Conservation (phyloP, 37 sponge, comb jelly and placozoan species). For the Agelas oroides region DNA sequence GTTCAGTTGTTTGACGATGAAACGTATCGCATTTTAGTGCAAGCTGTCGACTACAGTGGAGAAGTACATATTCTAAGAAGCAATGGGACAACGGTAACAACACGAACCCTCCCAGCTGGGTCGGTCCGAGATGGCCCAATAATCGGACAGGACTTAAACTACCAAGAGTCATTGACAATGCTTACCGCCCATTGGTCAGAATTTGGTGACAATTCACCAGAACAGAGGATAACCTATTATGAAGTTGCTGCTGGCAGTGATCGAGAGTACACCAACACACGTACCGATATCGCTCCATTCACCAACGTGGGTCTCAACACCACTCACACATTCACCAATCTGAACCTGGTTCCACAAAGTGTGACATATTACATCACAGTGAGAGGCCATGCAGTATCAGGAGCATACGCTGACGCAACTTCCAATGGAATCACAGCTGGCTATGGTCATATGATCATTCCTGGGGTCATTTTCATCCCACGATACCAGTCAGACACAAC, state of each 20-base stretch:
- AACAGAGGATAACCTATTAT: conserved; percentile 74
- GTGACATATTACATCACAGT: conserved; percentile 84
- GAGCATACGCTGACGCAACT: conserved; percentile 64
- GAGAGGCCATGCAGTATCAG: conserved; percentile 76
- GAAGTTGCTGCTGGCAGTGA: conserved; percentile 80
- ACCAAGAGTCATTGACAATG: conserved; percentile 59
- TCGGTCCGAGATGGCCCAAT: conserved; percentile 76
- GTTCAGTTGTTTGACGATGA: conserved; percentile 63
- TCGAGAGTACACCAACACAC: conserved; percentile 62
- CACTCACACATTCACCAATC: conserved; percentile 46
- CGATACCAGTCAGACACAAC: conserved; percentile 59
- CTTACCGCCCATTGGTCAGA: conserved; percentile 68
- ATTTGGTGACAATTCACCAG: conserved; percentile 74
- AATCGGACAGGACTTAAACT: conserved; percentile 69
- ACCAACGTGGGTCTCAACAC: conserved; percentile 60
- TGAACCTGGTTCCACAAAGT: conserved; percentile 58
- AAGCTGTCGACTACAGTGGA: conserved; percentile 65
- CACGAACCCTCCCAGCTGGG: conserved; percentile 53
- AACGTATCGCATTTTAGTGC: conserved; percentile 73
- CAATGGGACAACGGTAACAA: conserved; percentile 70
- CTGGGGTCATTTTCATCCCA: conserved; percentile 57
- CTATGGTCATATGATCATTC: conserved; percentile 25
- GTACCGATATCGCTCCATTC: conserved; percentile 77
- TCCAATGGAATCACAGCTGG: conserved; percentile 84
- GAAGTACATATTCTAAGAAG: conserved; percentile 39